Evolutionary conservation across 1,140 invertebrate species (phyloP), one percentile per base, ranked within the genome.

Genomic region (Limonius californicus): DNA sequence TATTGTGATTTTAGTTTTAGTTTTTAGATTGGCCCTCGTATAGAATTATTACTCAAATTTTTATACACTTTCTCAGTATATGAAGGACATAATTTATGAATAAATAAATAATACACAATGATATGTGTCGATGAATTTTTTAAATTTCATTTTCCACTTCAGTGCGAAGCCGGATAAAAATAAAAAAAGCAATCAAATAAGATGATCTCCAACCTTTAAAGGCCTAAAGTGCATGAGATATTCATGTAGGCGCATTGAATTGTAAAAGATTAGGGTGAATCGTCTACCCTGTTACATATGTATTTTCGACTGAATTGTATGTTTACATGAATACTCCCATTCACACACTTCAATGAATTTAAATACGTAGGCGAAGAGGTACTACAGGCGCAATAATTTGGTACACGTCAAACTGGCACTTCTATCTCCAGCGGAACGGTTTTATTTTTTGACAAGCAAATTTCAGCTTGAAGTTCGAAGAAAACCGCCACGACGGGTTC

Each of bases 241-340:
- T 66, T 66, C 61, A 66, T 66, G 64, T 63, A 57, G 61, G 35
- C 54, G 61, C 61, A 66, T 66, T 66, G 64, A 66, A 66, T 66
- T 66, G 64, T 66, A 66, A 66, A 66, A 63, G 61, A 66, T 66
- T 63, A 50, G 57, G 61, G 55, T 54, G 64, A 66, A 65, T 59
- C 60, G 61, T 57, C 61, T 62, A 59, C 56, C 61, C 64, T 66
- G 61, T 63, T 66, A 66, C 64, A 66, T 66, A 66, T 66, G 64
- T 66, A 66, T 66, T 66, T 62, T 66, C 43, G 56, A 19, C 53
- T 50, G 57, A 66, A 66, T 66, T 66, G 64, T 59, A 63, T 66
- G 64, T 66, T 66, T 63, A 63, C 57, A 63, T 55, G 61, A 56
- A 47, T 50, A 50, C 45, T 50, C 45, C 20, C 45, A 50, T 50